Evolutionary conservation across 2,113 vertebrate species (phyloP).

Genomic region (Caranx ignobilis): DNA sequence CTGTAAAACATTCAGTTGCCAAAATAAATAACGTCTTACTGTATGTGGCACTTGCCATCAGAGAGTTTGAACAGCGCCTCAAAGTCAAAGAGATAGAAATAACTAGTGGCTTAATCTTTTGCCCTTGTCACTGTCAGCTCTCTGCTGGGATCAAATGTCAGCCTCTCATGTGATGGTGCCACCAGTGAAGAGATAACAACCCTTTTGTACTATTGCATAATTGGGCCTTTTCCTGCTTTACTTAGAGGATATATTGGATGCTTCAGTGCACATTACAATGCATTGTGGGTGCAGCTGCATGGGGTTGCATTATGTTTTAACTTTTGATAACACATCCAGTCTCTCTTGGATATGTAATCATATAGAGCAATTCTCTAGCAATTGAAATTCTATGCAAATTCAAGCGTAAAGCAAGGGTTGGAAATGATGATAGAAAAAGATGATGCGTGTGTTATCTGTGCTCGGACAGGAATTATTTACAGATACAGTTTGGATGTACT

Average conservation of each 20-base stretch:
- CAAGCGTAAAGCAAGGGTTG: constrained; percentile 11
- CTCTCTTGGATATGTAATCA: constrained; percentile 3
- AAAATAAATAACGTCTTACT: constrained; percentile 5
- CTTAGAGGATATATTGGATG: background rate
- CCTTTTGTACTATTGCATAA: background rate
- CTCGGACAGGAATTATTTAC: too few species aligned
- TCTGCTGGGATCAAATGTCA: constrained; percentile 32
- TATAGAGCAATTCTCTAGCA: background rate
- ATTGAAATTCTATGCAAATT: constrained; percentile 10
- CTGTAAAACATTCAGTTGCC: background rate
- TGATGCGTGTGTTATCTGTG: constrained; percentile 8
- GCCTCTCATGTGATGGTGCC: constrained; percentile 20
- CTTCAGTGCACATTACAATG: background rate
- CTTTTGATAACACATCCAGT: constrained; percentile 1
- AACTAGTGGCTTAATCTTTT: constrained; percentile 28
- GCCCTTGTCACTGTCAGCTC: constrained; percentile 43
- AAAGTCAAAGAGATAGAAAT: constrained; percentile 44
- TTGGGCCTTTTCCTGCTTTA: background rate
- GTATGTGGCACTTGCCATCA: background rate
- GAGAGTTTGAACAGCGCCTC: constrained; percentile 38
- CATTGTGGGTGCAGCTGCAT: background rate
- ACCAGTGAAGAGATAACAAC: background rate
- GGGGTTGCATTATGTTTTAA: constrained; percentile 8
- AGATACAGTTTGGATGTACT: too few species aligned
- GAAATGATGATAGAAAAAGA: background rate